phyloP scores from a whole-genome alignment of 2,888 invertebrate species.

The Pristionchus entomophagus region DNA sequence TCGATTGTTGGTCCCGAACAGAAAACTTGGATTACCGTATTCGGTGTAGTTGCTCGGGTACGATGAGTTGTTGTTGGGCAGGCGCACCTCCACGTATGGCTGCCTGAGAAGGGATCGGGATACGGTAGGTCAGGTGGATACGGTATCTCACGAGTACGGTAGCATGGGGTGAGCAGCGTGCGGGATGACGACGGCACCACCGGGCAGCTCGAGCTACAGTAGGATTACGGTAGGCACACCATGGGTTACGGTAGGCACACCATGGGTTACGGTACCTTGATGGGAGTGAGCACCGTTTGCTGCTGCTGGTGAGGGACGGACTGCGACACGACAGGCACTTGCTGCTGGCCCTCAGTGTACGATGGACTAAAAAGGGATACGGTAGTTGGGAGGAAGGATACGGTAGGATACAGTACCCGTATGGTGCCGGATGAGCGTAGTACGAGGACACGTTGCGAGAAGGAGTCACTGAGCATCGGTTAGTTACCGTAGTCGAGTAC shows the following conservation, averaged over 20 bases:
- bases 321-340: not conserved
- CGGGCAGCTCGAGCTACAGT: constrained; percentile 28
- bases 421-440: constrained; percentile 15
- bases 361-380: not conserved
- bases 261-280: constrained; percentile 10
- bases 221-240: no score
- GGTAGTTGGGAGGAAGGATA: no score
- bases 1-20: not conserved
- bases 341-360: constrained; percentile 17
- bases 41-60: constrained; percentile 4
- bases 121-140: not conserved
- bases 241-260: not conserved
- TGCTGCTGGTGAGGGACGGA: not conserved
- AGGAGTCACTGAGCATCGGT: not conserved
- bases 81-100: constrained; percentile 21
- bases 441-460: not conserved
- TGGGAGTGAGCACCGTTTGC: not conserved
- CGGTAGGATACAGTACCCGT: constrained; percentile 2
- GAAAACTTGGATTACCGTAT: not conserved
- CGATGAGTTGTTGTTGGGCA: not conserved
- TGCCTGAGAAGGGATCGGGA: not conserved
- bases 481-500: not conserved
- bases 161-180: constrained; percentile 40
- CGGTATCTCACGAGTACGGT: not conserved
- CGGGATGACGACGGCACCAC: constrained; percentile 14